These are phyloP conservation scores for Flabesymbios commensalis DNA, from an alignment of 2,888 invertebrate species.

Conservation along the genomic window DNA sequence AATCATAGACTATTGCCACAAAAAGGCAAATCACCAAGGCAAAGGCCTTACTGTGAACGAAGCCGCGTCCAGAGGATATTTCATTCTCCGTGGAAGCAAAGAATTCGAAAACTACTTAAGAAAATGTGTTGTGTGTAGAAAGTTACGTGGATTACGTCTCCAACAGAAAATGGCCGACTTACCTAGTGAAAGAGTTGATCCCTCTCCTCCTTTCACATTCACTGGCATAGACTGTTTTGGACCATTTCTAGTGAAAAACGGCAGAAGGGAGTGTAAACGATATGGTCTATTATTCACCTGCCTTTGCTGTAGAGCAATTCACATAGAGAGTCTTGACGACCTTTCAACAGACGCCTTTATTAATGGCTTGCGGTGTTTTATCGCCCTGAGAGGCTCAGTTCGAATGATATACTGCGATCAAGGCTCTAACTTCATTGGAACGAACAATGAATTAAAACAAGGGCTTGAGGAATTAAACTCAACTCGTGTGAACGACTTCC, in stretches of 20 bases:
- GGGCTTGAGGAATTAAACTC: background rate
- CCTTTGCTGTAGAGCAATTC: conserved; percentile 45
- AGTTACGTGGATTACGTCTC: conserved; percentile 30
- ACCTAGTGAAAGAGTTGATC: conserved; percentile 44
- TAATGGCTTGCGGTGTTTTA: conserved; percentile 29
- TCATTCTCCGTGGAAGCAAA: background rate
- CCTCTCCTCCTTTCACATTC: conserved; percentile 39
- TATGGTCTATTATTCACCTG: conserved; percentile 51
- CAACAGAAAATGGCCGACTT: conserved; percentile 51
- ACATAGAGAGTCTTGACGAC: conserved; percentile 39
- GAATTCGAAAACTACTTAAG: background rate
- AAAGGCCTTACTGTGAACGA: too few species aligned
- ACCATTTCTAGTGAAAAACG: conserved; percentile 44
- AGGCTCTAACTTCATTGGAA: conserved; percentile 33
- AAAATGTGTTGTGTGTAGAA: conserved; percentile 47
- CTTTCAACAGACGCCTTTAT: conserved; percentile 37
- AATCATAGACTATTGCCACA: too few species aligned
- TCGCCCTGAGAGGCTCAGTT: conserved; percentile 26
- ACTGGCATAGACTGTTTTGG: conserved; percentile 53
- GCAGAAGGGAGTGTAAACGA: conserved; percentile 40
- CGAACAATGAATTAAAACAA: conserved; percentile 17
- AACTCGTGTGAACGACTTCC: background rate
- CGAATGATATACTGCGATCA: conserved; percentile 26
- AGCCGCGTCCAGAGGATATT: background rate
- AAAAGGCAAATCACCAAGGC: too few species aligned